A percentile compares a stretch with the other conserved stretches of the same genome.
Conservation (phyloP, 2,888 invertebrate species). For the Melinaea menophilus region DNA sequence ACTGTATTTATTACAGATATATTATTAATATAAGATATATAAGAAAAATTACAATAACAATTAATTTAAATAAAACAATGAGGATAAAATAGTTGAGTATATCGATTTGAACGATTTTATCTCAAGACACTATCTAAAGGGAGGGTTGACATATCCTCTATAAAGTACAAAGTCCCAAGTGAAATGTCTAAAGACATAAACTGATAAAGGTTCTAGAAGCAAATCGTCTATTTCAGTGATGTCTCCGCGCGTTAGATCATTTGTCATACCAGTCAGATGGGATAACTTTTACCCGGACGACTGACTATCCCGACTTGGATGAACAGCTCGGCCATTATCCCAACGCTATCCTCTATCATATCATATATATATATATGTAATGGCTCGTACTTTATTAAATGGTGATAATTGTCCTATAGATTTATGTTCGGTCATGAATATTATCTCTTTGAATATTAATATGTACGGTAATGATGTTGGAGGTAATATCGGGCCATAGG, state of each 20-base stretch:
- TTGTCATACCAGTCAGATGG: conserved; percentile 71
- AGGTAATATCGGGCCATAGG: conserved; percentile 28
- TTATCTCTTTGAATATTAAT: conserved; percentile 17
- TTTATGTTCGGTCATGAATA: conserved; percentile 18
- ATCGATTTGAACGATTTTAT: neutral
- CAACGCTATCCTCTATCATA: conserved; percentile 37
- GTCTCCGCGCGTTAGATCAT: conserved; percentile 56
- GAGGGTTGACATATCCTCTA: conserved; percentile 11
- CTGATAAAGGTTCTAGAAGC: conserved; percentile 57
- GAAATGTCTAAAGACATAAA: conserved; percentile 43
- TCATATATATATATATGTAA: too few species aligned
- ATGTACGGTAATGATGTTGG: conserved; percentile 12
- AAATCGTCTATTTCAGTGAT: conserved; percentile 65
- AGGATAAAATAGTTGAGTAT: too few species aligned
- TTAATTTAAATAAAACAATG: too few species aligned
- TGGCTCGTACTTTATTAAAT: conserved; percentile 15
- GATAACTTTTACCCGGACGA: conserved; percentile 69
- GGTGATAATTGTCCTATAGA: conserved; percentile 16
- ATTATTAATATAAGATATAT: too few species aligned
- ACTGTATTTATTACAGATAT: too few species aligned
- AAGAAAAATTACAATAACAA: too few species aligned
- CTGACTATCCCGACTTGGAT: conserved; percentile 69
- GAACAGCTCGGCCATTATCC: conserved; percentile 65
- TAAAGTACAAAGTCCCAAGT: conserved; percentile 35
- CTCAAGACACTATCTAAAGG: neutral